Evolutionary conservation across 2,797 vertebrate genomes (phyloP).

Genomic region (Acipenser oxyrinchus): DNA sequence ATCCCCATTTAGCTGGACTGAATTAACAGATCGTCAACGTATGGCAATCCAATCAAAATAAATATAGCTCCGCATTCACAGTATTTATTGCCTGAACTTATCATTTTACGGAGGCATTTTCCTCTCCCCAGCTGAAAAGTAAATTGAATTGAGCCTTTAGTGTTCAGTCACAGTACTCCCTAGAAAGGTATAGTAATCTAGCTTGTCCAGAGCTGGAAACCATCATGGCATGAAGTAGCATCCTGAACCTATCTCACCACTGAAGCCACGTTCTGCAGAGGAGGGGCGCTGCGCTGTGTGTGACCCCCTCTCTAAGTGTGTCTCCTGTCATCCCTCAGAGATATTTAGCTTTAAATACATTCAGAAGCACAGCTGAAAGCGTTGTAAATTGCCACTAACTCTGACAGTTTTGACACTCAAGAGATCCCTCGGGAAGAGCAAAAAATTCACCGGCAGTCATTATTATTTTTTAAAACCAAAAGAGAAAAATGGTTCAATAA

Average conservation of each 20-base stretch:
- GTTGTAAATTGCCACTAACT: background rate
- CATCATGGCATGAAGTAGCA: background rate
- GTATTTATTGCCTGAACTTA: too few relatives aligned
- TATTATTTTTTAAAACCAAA: slow-evolving; percentile 8
- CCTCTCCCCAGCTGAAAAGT: too few relatives aligned
- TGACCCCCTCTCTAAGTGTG: background rate
- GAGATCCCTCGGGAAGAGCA: slow-evolving; percentile 2
- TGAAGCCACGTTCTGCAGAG: background rate
- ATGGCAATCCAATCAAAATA: too few relatives aligned
- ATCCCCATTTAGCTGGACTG: too few relatives aligned
- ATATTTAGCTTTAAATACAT: slow-evolving; percentile 7
- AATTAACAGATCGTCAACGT: too few relatives aligned
- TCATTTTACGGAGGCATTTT: too few relatives aligned
- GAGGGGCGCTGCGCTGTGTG: too few relatives aligned
- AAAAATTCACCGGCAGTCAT: slow-evolving; percentile 12
- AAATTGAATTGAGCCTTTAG: too few relatives aligned
- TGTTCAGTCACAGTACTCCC: background rate
- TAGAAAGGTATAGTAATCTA: background rate
- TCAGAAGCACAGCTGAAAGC: slow-evolving; percentile 2
- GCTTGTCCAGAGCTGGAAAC: too few relatives aligned
- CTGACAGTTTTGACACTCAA: slow-evolving; percentile 14
- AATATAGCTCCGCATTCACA: too few relatives aligned
- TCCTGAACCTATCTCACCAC: too few relatives aligned
- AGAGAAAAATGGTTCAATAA: slow-evolving; percentile 6
- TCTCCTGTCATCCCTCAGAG: slow-evolving; percentile 10